Base-by-base conservation (phyloP, 2,797 vertebrate genomes). In the Tokudaia tokunoshimensis region DNA sequence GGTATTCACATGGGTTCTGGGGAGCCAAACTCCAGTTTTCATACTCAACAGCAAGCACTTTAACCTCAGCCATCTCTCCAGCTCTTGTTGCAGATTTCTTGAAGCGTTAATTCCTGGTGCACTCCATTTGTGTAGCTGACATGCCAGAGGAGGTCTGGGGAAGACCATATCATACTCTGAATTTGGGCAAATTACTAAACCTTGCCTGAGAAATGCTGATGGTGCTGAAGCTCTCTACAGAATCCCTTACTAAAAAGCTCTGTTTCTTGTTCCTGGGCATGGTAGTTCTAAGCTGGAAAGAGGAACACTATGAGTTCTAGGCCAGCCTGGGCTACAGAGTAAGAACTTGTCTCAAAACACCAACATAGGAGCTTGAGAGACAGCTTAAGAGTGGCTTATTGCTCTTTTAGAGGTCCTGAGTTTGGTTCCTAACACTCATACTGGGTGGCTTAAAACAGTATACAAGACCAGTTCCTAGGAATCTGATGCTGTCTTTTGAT, bases 151-250 rank as follows among this genome's bases (percentile, higher is more conserved):
- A 29, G 37, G 34, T 90, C 63, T 59, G n/a, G 63, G 75, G 63
- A 79, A 31, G 20, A 55, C 37, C 24, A 47, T 41, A 78, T 75
- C 57, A 87, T 2, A 26, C 24, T 87, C 31, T 75, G 34, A 94
- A 75, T 74, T 57, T 75, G 13, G 63, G 29, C n/a, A 86, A 90
- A n/a, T 89, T 65, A 83, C 70, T 91, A 41, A 92, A 87, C 34
- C 34, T 63, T 93, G 41, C 63, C 67, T 95, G 89, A 24, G 92
- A 94, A 93, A 92, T 61, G 50, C 37, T 94, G 76, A 90, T 83
- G 78, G 87, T 81, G 85, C 34, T 47, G 1, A 92, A 94, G 57
- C 13, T 55, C 83, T 72, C 65, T 87, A 34, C 14, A 87, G 84
- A 70, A 52, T 15, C 6, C 47, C 29, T 83, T 44, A 59, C 72